A percentile compares a stretch with the other conserved stretches of the same genome.
These are phyloP conservation scores for Pseudomugil gertrudae DNA, from an alignment of 2,797 vertebrate species.

Conservation along the genomic window DNA sequence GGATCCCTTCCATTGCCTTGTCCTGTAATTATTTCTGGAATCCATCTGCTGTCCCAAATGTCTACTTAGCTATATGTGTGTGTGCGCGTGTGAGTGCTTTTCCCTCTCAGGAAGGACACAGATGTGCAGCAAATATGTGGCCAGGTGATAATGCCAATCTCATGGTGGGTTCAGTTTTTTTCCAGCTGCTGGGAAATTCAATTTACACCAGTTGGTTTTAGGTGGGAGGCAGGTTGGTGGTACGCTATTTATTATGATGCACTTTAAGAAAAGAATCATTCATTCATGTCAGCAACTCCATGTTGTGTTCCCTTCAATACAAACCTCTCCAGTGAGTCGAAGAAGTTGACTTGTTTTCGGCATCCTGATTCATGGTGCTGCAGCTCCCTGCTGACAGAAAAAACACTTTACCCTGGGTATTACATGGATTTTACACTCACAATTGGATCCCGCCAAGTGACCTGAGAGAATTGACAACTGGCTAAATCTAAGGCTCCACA, in stretches of 20 bases:
- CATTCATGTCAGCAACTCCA: conserved; percentile 23
- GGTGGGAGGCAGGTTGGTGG: not conserved
- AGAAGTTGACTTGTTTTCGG: conserved; percentile 41
- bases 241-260: conserved; percentile 2
- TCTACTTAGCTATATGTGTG: not conserved
- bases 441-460: conserved; percentile 38
- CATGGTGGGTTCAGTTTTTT: conserved; percentile 28
- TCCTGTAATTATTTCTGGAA: conserved; percentile 12
- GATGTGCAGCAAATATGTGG: conserved; percentile 25
- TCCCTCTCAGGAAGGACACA: conserved; percentile 18
- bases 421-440: conserved; percentile 42
- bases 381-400: conserved; percentile 36
- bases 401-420: conserved; percentile 34
- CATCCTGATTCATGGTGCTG: conserved; percentile 15
- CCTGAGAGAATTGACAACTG: conserved; percentile 36
- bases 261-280: conserved; percentile 5
- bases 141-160: conserved; percentile 45
- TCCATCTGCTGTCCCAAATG: conserved; percentile 36
- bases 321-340: conserved; percentile 20
- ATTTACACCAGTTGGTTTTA: conserved; percentile 18
- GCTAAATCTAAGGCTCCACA: conserved; percentile 34
- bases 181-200: conserved; percentile 30
- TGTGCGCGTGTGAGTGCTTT: not conserved
- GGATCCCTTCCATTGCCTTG: conserved; percentile 4
- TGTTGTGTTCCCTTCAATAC: conserved; percentile 33